A percentile compares a stretch with the other conserved stretches of the same genome.
These are phyloP conservation scores for Australoheros facetus DNA, from an alignment of 2,797 vertebrate species.

Conservation along the genomic window DNA sequence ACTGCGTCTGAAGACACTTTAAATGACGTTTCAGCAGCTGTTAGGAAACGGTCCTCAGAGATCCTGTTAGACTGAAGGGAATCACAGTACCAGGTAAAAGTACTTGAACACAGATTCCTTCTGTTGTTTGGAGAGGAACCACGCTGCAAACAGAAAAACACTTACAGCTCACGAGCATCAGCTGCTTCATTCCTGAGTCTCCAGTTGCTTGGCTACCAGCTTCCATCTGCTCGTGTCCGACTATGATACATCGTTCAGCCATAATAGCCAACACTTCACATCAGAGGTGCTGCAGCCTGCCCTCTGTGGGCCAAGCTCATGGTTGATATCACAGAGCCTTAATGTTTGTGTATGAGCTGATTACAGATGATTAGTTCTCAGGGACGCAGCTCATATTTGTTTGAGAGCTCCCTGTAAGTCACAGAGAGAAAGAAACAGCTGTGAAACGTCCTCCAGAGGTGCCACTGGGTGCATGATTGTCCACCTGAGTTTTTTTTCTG, in stretches of 20 bases:
- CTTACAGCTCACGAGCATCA: no score
- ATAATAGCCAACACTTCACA: background rate
- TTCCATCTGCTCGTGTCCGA: background rate
- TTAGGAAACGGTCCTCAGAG: no score
- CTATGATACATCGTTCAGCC: background rate
- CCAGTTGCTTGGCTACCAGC: background rate
- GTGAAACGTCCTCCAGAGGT: background rate
- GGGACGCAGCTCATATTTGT: background rate
- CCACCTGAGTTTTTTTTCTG: background rate
- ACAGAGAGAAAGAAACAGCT: background rate
- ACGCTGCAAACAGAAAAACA: no score
- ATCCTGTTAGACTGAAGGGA: no score
- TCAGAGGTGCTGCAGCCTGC: background rate
- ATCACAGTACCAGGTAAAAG: no score
- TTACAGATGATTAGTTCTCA: background rate
- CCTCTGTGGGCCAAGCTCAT: background rate
- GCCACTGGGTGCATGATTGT: background rate
- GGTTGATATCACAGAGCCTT: background rate
- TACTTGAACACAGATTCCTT: no score
- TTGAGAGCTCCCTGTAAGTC: background rate
- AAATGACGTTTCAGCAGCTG: no score
- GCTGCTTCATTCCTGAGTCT: no score
- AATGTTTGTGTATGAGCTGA: background rate
- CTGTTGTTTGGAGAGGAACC: no score
- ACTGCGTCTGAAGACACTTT: no score